These are phyloP conservation scores for Mesaphorura yosii DNA, from an alignment of 1,140 invertebrate genomes.

Conservation along the genomic window DNA sequence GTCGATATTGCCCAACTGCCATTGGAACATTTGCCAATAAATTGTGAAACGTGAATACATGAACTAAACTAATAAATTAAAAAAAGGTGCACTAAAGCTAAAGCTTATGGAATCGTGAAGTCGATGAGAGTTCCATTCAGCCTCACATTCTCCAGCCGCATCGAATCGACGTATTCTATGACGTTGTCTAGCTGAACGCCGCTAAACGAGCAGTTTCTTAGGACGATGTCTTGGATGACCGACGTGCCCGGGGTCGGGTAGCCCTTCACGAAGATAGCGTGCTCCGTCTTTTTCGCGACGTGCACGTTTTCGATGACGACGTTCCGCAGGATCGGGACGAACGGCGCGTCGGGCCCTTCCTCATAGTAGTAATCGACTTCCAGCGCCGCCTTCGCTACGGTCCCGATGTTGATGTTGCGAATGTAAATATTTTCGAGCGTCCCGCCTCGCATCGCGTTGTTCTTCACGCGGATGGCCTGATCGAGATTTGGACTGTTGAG, in stretches of 20 bases:
- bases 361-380: slow-evolving; percentile 10
- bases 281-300: background rate
- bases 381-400: background rate
- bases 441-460: slow-evolving; percentile 10
- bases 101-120: no score
- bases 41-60: no score
- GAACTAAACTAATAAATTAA: no score
- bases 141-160: no score
- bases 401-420: slow-evolving; percentile 3
- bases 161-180: background rate
- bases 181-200: background rate
- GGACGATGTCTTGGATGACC: background rate
- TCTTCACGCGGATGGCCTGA: slow-evolving; percentile 7
- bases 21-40: no score
- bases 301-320: slow-evolving; percentile 9
- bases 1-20: no score
- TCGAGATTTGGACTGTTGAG: slow-evolving; percentile 8
- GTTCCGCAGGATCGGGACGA: slow-evolving; percentile 1
- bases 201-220: background rate
- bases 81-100: no score
- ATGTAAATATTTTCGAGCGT: slow-evolving; percentile 7
- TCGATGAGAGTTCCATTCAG: no score
- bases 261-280: background rate
- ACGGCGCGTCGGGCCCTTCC: slow-evolving; percentile 2
- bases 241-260: background rate